Base-by-base conservation (phyloP, 2,888 invertebrate species). In the Andrena dorsata region DNA sequence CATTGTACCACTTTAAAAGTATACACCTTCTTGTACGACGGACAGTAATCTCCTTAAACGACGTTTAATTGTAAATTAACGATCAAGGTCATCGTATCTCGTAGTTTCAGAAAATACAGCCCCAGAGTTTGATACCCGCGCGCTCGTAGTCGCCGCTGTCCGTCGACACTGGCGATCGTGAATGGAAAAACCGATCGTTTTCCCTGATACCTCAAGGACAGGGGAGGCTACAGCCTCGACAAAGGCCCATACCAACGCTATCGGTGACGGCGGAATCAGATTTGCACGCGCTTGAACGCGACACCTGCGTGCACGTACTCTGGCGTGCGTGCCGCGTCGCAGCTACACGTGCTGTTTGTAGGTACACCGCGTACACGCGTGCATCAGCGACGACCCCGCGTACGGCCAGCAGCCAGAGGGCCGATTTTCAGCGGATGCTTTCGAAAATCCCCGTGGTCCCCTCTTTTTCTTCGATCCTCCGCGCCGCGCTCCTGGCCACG, bases 221-320 rank as follows among this genome's bases (percentile, higher is more conserved):
- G 47, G 20, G 23, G 20, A 20, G 41, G 41, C 35, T 53, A 28
- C 10, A 51, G n/a, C 20, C 32, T n/a, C 47, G 23, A 63, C 53
- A n/a, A 47, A 5, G 41, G n/a, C 32, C 51, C 61, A 32, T 71
- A 61, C 32, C 65, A 65, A 49, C 41, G 76, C 47, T 76, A 70
- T 79, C 78, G 49, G 72, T 63, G 49, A 66, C 71, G 49, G 53
- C 28, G 72, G 64, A 68, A 69, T 80, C 78, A 64, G 78, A 80
- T 80, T 80, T 73, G 78, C 72, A 77, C 63, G 68, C 63, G 78
- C 76, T 77, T 77, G 56, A 83, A 79, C 28, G 68, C 60, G 78
- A 77, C 80, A 83, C 73, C 76, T 80, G 84, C 80, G 76, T 70
- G 71, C 65, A 32, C 70, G 73, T 47, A 76, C 76, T 61, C 26